Conservation (phyloP, 2,888 invertebrate genomes). For the Dryomyza anilis region DNA sequence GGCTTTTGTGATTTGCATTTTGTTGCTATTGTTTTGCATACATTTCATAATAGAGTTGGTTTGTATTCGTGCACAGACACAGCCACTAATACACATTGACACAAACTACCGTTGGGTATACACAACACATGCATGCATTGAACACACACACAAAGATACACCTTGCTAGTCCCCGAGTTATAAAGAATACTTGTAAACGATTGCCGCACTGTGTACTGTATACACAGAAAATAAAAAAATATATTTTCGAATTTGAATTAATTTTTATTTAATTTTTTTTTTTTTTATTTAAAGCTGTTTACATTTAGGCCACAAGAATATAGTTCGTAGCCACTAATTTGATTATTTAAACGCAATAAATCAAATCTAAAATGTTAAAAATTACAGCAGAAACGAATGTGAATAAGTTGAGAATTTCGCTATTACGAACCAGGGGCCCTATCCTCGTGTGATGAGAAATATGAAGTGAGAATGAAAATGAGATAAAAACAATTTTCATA, state of each 20-base stretch:
- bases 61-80: neutral
- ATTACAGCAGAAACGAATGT: too few relatives aligned
- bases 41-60: neutral
- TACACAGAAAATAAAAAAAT: too few relatives aligned
- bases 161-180: neutral
- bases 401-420: too few relatives aligned
- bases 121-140: neutral
- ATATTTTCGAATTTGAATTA: constrained; percentile 3
- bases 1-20: constrained; percentile 12
- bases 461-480: too few relatives aligned
- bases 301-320: too few relatives aligned
- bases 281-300: neutral
- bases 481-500: too few relatives aligned
- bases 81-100: neutral
- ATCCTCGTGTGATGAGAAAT: too few relatives aligned
- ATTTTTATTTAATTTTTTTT: neutral
- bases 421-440: too few relatives aligned
- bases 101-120: neutral
- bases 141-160: neutral
- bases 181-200: neutral
- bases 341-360: too few relatives aligned
- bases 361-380: too few relatives aligned
- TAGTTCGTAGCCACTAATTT: too few relatives aligned
- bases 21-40: neutral
- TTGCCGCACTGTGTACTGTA: neutral